Evolutionary conservation across 1,140 invertebrate species (phyloP).

Genomic region (Cyphomyrmex costatus): DNA sequence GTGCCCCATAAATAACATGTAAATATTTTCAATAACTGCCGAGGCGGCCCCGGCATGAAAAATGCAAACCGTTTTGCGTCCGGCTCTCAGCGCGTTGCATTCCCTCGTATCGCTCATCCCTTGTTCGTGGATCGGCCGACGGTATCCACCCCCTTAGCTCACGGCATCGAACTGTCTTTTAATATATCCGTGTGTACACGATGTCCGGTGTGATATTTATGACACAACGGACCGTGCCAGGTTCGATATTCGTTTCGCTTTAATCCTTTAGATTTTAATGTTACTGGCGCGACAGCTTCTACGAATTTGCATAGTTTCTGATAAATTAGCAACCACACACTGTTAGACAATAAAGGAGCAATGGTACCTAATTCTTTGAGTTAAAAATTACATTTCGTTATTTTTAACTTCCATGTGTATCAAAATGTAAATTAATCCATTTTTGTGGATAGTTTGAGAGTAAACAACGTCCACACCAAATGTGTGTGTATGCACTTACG

Average conservation of each 20-base stretch:
- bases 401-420: too few relatives aligned
- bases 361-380: neutral
- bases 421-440: too few relatives aligned
- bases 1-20: slow-evolving; percentile 85
- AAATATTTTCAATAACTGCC: slow-evolving; percentile 85
- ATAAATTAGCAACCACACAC: slow-evolving; percentile 1
- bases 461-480: too few relatives aligned
- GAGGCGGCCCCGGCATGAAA: slow-evolving; percentile 80
- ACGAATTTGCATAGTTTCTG: slow-evolving; percentile 24
- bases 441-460: too few relatives aligned
- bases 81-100: slow-evolving; percentile 68
- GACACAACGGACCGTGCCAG: slow-evolving; percentile 64
- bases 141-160: slow-evolving; percentile 39
- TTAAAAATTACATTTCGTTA: too few relatives aligned
- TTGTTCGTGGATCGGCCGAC: slow-evolving; percentile 39
- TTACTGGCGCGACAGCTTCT: neutral
- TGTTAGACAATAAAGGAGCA: too few relatives aligned
- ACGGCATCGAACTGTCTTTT: slow-evolving; percentile 79
- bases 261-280: slow-evolving; percentile 58
- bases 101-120: slow-evolving; percentile 61
- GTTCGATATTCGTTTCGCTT: slow-evolving; percentile 83
- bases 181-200: slow-evolving; percentile 82
- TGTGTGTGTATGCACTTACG: too few relatives aligned
- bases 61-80: slow-evolving; percentile 84
- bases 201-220: slow-evolving; percentile 82